A percentile compares a stretch with the other conserved stretches of the same genome.
Evolutionary conservation across 2,797 vertebrate genomes (phyloP).

Genomic region (Choloepus didactylus): DNA sequence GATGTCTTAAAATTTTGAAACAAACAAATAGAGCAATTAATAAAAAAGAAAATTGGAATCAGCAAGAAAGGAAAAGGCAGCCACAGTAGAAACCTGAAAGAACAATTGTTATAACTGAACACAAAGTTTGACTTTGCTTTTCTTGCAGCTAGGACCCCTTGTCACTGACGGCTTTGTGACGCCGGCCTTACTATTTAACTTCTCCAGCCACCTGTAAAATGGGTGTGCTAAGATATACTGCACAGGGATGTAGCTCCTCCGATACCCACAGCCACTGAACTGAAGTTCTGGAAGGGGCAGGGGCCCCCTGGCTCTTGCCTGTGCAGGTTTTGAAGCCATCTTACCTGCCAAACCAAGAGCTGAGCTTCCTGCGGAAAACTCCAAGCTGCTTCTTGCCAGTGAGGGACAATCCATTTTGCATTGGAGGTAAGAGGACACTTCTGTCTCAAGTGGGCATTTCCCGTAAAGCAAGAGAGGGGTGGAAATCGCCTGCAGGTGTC

Average conservation of each 20-base stretch:
- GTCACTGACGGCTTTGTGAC: not conserved
- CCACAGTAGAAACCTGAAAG: not conserved
- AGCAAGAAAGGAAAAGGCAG: not conserved
- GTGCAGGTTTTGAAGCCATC: not conserved
- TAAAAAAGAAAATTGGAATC: not conserved
- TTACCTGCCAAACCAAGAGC: not conserved
- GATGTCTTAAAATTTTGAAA: constrained; percentile 1
- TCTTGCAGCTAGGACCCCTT: not conserved
- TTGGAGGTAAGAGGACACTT: not conserved
- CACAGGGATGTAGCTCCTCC: not conserved
- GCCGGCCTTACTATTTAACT: not conserved
- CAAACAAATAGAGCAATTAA: not conserved
- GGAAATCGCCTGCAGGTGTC: not conserved
- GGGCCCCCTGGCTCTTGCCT: not conserved
- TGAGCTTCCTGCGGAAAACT: not conserved
- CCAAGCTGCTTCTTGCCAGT: not conserved
- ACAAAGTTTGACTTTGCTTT: not conserved
- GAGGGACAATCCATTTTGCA: not conserved
- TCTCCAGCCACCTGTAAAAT: not conserved
- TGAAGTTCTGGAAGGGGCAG: not conserved
- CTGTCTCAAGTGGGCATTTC: constrained; percentile 34
- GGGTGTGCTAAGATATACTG: accelerated
- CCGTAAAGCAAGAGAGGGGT: not conserved
- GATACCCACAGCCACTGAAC: accelerated
- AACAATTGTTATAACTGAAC: too few relatives aligned